Evolutionary conservation across 1,140 invertebrate species (phyloP), one percentile per base, ranked within the genome.

Genomic region (Reticulitermes speratus): DNA sequence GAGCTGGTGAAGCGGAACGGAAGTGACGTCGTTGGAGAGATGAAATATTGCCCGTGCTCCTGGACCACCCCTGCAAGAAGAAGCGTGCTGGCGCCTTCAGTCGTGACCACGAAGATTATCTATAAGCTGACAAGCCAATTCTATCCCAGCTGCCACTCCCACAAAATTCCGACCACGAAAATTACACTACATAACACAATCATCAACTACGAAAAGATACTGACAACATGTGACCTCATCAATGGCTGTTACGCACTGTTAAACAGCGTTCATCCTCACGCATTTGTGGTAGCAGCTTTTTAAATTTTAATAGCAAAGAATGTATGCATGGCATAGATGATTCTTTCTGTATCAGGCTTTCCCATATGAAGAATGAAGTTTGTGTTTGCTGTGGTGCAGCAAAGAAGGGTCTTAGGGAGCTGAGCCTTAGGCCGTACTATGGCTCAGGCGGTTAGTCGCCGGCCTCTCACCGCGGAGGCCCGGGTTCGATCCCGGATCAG

Each of bases 41-140:
- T 75, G 65, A 75, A 75, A n/a, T 75, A 75, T 75, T 11, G 65
- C 25, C 65, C 65, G n/a, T 7, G 65, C 65, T 75, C n/a, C 65
- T 75, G 65, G 65, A 75, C 65, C 65, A 75, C 65, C 65, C 65
- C n/a, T 30, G n/a, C 65, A 75, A 75, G 65, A 75, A 75, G 65
- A 30, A 75, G 65, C 65, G 65, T 75, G 65, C 65, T 75, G 65
- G 65, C 65, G 65, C 65, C 65, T 25, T 1, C 11, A 25, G 65
- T 75, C 65, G 65, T 30, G 65, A 75, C 65, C 65, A 30, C 65
- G 65, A 25, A 30, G 65, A 75, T 1, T 55, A 55, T 19, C 52
- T 55, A 55, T 12, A 55, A 5, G 52, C 52, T 55, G 52, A 55
- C 52, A 55, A 55, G 52, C 52, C 52, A 55, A 55, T 55, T 55